Base-by-base conservation (phyloP, 2,888 invertebrate genomes). In the Halocaridina rubra region DNA sequence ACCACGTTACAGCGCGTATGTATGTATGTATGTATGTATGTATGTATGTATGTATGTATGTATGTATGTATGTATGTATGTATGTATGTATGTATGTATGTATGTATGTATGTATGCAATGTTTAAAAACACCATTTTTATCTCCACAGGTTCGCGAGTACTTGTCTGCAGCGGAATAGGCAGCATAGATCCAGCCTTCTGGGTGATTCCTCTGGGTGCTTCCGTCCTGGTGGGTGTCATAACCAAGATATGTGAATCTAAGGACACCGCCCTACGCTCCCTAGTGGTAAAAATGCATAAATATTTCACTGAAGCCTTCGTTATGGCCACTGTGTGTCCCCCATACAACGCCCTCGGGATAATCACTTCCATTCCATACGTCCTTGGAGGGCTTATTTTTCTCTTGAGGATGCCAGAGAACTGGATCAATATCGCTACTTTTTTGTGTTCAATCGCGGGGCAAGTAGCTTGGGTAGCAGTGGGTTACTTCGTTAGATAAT, bases 161-260 rank as follows among this genome's bases (percentile, higher is more conserved):
- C 19, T 85, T 67, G 80, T 85, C 22, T 76, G 74, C 57, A 39
- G 77, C 16, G 77, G 81, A 22, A 61, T 85, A 8, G 85, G 81
- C 13, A 81, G 81, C 46, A 61, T 85, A n/a, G 59, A 77, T 67
- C 77, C 77, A 7, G 61, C 59, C 7, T 61, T 85, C 16, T 85
- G 85, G 85, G 61, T 85, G 5, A 22, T 46, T 5, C 85, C 85
- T 24, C 29, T 85, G 16, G 27, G 59, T 33, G 46, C 76, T 7
- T 64, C 85, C 29, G 71, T 76, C 5, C 27, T 85, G 19, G 29
- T 85, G 19, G 85, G 85, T 13, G 59, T 85, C 39, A 72, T 85
- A 13, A 85, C 85, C 46, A 85, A 85, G 27, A 32, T 85, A n/a
- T 46, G 76, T 0, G 85, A 85, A 39, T 81, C 85, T 16, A 76